These are phyloP conservation scores for Bungarus multicinctus DNA, from an alignment of 2,113 vertebrate species.

Conservation along the genomic window DNA sequence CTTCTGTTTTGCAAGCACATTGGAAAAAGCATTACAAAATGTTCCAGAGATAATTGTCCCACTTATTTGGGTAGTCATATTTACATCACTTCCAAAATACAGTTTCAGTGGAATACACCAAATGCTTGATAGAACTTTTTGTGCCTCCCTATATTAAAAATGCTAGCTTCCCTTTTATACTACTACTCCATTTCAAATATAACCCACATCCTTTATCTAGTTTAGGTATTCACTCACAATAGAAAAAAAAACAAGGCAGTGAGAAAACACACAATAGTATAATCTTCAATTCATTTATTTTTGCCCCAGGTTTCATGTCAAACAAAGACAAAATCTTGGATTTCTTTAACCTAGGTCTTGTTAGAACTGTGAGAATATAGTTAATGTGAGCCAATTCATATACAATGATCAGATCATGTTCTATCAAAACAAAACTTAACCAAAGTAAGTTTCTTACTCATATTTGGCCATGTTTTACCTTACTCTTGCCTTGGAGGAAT, in stretches of 20 bases:
- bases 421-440: neutral
- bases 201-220: neutral
- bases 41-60: neutral
- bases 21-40: neutral
- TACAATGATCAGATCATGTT: neutral
- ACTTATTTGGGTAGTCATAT: neutral
- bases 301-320: neutral
- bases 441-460: neutral
- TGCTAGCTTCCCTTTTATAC: neutral
- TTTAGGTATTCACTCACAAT: neutral
- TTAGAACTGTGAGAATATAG: neutral
- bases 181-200: neutral
- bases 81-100: neutral
- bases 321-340: neutral
- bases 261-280: neutral
- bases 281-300: neutral
- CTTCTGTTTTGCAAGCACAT: neutral
- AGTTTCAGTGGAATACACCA: neutral
- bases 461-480: neutral
- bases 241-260: neutral
- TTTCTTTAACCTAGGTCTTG: neutral
- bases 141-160: neutral
- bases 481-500: neutral
- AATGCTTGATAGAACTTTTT: neutral
- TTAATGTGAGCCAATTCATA: neutral